A percentile compares a stretch with the other conserved stretches of the same genome.
Conservation (phyloP, 2,797 vertebrate genomes). For the Manis javanica region DNA sequence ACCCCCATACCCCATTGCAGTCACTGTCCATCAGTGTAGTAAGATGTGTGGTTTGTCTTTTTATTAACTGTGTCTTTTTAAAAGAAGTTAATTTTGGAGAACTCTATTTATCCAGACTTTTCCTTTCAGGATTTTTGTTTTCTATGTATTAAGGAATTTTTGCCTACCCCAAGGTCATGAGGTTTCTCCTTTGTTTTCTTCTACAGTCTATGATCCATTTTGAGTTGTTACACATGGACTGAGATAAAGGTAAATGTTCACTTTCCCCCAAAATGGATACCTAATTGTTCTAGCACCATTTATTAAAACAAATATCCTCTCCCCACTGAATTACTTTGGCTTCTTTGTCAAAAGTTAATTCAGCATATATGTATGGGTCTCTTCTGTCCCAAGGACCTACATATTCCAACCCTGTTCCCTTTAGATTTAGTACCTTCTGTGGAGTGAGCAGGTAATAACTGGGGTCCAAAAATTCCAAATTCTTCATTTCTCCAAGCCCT, state of each 20-base stretch:
- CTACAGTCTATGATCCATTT: not conserved
- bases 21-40: too few species aligned
- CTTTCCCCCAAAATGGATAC: not conserved
- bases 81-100: not conserved
- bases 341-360: conserved; percentile 46
- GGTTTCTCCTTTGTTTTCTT: conserved; percentile 25
- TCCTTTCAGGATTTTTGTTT: not conserved
- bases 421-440: not conserved
- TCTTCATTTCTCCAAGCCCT: not conserved
- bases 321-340: not conserved
- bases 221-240: not conserved
- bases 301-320: conserved; percentile 12
- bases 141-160: not conserved
- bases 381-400: not conserved
- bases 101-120: not conserved
- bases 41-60: not conserved
- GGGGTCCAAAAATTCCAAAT: not conserved
- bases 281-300: conserved; percentile 24
- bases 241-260: conserved; percentile 23
- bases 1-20: too few species aligned
- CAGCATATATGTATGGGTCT: not conserved
- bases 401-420: not conserved
- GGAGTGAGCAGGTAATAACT: not conserved
- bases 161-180: not conserved
- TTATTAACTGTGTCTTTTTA: not conserved